Percentiles rank a stretch among this genome's conserved stretches.
phyloP scores from a whole-genome alignment of 2,113 vertebrate species.

The Geococcyx californianus region DNA sequence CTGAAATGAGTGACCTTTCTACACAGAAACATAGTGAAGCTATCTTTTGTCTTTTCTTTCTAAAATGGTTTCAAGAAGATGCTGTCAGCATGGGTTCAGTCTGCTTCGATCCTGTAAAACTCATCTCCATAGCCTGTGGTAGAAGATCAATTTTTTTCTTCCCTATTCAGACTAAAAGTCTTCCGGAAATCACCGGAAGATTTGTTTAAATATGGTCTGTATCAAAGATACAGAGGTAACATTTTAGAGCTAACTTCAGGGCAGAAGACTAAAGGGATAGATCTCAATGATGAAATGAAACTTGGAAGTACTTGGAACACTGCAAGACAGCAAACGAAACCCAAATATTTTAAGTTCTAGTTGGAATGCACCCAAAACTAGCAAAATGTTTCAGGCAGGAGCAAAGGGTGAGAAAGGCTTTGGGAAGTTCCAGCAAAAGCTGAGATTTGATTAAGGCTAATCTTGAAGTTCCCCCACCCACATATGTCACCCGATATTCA shows the following conservation, averaged over 20 bases:
- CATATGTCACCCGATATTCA: slow-evolving; percentile 57
- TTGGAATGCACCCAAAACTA: slow-evolving; percentile 51
- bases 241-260: not conserved
- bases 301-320: not conserved
- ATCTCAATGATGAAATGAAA: slow-evolving; percentile 40
- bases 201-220: not conserved
- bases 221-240: not conserved
- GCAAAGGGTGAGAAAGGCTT: slow-evolving; percentile 48
- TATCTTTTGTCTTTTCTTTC: not conserved
- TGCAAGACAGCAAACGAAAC: not conserved
- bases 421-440: slow-evolving; percentile 69
- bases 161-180: not conserved
- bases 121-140: not conserved
- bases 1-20: not conserved
- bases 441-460: slow-evolving; percentile 61
- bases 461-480: slow-evolving; percentile 66
- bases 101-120: not conserved
- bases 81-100: not conserved
- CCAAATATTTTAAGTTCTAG: not conserved
- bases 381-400: slow-evolving; percentile 26
- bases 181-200: slow-evolving; percentile 20
- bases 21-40: not conserved
- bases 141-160: not conserved
- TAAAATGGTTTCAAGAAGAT: not conserved
- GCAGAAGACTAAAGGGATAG: not conserved